Percentiles rank a stretch among this genome's conserved stretches.
Evolutionary conservation across 2,888 invertebrate species (phyloP).

Genomic region (Orthonevra nobilis): DNA sequence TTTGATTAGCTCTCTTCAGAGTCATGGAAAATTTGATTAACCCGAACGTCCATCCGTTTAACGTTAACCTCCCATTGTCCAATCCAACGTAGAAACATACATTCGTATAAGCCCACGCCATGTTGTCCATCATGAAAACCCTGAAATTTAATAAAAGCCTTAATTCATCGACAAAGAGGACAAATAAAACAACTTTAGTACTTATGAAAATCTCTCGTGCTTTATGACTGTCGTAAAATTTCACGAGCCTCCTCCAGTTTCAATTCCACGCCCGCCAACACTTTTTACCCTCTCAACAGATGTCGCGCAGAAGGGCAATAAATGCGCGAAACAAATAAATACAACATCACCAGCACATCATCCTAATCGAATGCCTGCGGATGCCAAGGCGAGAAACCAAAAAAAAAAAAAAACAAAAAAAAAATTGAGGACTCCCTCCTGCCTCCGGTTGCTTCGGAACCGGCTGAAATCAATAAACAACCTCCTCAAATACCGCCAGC

Average conservation of each 20-base stretch:
- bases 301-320: slow-evolving; percentile 38
- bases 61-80: no score
- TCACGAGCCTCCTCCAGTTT: no score
- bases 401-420: background rate
- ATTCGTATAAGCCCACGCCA: no score
- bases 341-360: slow-evolving; percentile 31
- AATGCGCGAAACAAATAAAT: slow-evolving; percentile 37
- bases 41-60: no score
- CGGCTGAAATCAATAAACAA: slow-evolving; percentile 42
- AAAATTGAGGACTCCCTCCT: no score
- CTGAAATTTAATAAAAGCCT: slow-evolving; percentile 36
- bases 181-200: slow-evolving; percentile 1
- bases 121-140: background rate
- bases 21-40: no score
- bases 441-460: no score
- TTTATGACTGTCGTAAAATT: slow-evolving; percentile 26
- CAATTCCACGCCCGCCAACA: background rate
- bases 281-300: slow-evolving; percentile 1
- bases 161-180: background rate
- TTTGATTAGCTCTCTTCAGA: no score
- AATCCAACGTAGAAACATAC: no score
- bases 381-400: slow-evolving; percentile 12
- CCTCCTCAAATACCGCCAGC: slow-evolving; percentile 32
- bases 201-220: slow-evolving; percentile 31
- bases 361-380: background rate